A percentile compares a stretch with the other conserved stretches of the same genome.
phyloP scores from a whole-genome alignment of 2,797 vertebrate genomes.

The Xenops minutus region DNA sequence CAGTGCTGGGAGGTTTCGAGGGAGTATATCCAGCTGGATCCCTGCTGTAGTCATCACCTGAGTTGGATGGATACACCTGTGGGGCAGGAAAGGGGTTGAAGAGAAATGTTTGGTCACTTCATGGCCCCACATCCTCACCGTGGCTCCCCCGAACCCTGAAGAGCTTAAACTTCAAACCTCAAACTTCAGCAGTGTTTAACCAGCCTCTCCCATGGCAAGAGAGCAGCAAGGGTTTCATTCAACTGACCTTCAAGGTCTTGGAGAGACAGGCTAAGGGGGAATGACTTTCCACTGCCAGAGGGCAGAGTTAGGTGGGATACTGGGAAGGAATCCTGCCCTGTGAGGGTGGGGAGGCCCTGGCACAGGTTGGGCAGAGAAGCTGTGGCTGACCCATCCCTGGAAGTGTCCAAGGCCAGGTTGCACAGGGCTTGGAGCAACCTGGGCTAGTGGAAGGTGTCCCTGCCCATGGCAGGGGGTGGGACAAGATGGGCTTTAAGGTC shows the following conservation, averaged over 20 bases:
- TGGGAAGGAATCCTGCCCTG: not conserved
- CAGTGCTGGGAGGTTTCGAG: conserved; percentile 83
- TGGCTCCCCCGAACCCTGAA: not conserved
- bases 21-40: conserved; percentile 86
- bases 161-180: not conserved
- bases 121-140: accelerated
- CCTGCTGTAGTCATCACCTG: conserved; percentile 92
- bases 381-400: not conserved
- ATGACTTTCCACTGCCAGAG: not conserved
- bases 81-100: conserved; percentile 21
- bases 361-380: not conserved
- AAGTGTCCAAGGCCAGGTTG: not conserved
- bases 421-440: accelerated
- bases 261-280: not conserved
- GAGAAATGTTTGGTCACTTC: not conserved
- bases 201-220: not conserved
- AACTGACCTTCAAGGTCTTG: not conserved
- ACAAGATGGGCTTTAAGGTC: accelerated
- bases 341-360: accelerated
- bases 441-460: not conserved
- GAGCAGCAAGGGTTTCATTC: not conserved
- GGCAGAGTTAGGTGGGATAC: accelerated
- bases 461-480: not conserved
- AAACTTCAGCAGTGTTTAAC: not conserved
- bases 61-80: conserved; percentile 94